Evolutionary conservation across 2,797 vertebrate genomes (phyloP).

Genomic region (Lacerta viridis): DNA sequence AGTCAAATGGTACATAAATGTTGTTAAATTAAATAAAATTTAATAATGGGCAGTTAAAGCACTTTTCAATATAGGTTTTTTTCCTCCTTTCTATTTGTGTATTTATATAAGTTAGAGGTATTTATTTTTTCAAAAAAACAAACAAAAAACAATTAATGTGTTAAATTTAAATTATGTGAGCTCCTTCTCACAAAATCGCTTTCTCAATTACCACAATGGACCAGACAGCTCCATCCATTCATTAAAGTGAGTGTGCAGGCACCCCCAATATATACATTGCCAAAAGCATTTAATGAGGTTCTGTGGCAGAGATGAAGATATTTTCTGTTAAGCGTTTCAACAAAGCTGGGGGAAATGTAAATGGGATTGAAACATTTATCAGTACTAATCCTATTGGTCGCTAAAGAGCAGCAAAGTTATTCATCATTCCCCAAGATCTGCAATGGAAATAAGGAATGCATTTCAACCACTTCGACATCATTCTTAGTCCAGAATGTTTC

Average conservation of each 20-base stretch:
- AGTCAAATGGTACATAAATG: no score
- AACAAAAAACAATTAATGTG: no score
- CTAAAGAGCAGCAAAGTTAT: constrained; percentile 14
- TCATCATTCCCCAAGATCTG: constrained; percentile 21
- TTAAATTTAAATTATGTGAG: no score
- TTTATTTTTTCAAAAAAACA: background rate
- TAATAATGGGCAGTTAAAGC: background rate
- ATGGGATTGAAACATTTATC: constrained; percentile 20
- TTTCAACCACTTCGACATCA: background rate
- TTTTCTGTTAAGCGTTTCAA: background rate
- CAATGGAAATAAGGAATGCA: constrained; percentile 6
- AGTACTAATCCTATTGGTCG: background rate
- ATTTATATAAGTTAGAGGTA: no score
- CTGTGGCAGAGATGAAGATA: background rate
- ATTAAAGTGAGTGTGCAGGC: background rate
- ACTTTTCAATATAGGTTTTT: background rate
- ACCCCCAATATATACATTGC: background rate
- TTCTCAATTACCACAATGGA: background rate
- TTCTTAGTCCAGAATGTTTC: constrained; percentile 34
- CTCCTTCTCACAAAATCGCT: background rate
- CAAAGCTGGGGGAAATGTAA: background rate
- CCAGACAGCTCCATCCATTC: no score
- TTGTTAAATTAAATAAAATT: no score
- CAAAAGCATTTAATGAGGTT: background rate
- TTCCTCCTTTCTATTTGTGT: background rate